These are phyloP conservation scores for Athalia circularis DNA, from an alignment of 2,888 invertebrate genomes.

Conservation along the genomic window DNA sequence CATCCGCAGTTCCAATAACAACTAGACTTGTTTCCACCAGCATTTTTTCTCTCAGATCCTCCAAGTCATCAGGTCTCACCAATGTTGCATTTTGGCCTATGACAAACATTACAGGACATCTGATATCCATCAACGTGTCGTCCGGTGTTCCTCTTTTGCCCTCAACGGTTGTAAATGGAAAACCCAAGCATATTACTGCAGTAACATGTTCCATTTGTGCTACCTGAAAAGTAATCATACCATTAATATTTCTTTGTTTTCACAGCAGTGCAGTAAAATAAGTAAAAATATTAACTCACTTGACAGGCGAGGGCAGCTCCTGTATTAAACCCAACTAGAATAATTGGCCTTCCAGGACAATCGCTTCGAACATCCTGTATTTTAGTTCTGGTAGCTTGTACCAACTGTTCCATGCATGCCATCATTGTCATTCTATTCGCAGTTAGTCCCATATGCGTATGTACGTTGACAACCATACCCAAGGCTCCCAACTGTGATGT, in stretches of 20 bases:
- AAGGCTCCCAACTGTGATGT: conserved; percentile 80
- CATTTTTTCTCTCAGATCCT: conserved; percentile 85
- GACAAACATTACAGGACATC: conserved; percentile 85
- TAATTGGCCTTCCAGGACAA: conserved; percentile 82
- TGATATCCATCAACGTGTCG: conserved; percentile 83
- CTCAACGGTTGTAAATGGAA: conserved; percentile 84
- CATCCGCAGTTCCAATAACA: conserved; percentile 88
- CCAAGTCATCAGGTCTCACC: conserved; percentile 83
- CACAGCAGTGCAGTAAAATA: conserved; percentile 42
- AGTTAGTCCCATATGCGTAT: conserved; percentile 75
- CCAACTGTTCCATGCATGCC: conserved; percentile 79
- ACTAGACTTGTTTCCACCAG: conserved; percentile 85
- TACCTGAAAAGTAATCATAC: conserved; percentile 72
- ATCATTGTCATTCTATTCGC: conserved; percentile 74
- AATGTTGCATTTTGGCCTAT: conserved; percentile 85
- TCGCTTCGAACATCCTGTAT: conserved; percentile 83
- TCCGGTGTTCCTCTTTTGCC: conserved; percentile 86
- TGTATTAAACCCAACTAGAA: conserved; percentile 86
- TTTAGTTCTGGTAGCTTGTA: conserved; percentile 81
- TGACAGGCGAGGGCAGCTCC: conserved; percentile 86
- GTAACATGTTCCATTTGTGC: conserved; percentile 83
- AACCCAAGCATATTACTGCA: conserved; percentile 86
- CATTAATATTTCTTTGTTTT: conserved; percentile 28
- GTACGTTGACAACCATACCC: conserved; percentile 81
- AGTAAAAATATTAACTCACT: conserved; percentile 66